Percentiles rank a stretch among this genome's conserved stretches.
phyloP scores from a whole-genome alignment of 2,888 invertebrate genomes.

The Didymodactylos carnosus region DNA sequence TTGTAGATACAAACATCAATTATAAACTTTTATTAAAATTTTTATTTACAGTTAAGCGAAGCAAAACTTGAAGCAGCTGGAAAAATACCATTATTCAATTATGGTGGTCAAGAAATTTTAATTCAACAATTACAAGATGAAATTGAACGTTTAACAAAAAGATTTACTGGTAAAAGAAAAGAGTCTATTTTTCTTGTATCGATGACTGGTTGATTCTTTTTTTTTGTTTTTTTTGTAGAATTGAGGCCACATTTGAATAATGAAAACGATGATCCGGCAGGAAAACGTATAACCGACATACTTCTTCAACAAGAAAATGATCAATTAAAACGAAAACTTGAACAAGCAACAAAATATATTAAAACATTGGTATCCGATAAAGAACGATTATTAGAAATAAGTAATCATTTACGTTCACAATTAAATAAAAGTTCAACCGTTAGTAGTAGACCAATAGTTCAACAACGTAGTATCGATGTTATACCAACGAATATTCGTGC shows the following conservation, averaged over 20 bases:
- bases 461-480: neutral
- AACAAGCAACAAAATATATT: constrained; percentile 26
- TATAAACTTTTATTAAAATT: neutral
- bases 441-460: constrained; percentile 4
- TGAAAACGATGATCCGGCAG: neutral
- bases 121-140: constrained; percentile 33
- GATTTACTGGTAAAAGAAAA: neutral
- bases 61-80: constrained; percentile 7
- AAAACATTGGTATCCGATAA: constrained; percentile 27
- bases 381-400: constrained; percentile 29
- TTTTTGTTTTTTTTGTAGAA: neutral
- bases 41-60: neutral
- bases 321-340: constrained; percentile 23
- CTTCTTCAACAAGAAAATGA: constrained; percentile 10
- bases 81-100: constrained; percentile 11
- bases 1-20: neutral
- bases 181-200: neutral
- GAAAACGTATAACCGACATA: neutral
- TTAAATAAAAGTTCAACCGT: constrained; percentile 18
- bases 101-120: constrained; percentile 24
- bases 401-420: constrained; percentile 28
- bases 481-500: neutral
- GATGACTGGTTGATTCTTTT: neutral
- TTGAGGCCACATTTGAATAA: neutral
- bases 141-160: constrained; percentile 20